Conservation (phyloP, 1,140 invertebrate species). For the Nasonia longicornis region DNA sequence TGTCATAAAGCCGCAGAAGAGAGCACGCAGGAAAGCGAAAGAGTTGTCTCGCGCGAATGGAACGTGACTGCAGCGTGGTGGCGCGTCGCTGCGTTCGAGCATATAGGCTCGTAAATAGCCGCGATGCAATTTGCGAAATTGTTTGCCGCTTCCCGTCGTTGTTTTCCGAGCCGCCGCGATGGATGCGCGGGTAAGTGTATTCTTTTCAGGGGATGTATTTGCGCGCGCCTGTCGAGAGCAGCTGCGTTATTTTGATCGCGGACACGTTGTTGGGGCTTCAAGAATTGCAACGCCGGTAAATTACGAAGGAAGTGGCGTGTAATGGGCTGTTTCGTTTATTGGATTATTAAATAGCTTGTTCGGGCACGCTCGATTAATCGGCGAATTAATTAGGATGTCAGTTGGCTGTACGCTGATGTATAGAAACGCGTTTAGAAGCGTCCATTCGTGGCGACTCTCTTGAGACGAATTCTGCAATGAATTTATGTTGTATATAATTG, state of each 20-base stretch:
- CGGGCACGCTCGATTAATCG: background rate
- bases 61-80: background rate
- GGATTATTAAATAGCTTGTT: background rate
- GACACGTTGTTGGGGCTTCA: background rate
- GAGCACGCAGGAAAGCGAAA: background rate
- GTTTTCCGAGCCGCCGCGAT: background rate
- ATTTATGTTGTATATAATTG: no score
- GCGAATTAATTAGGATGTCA: background rate
- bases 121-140: slow-evolving; percentile 33
- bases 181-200: background rate
- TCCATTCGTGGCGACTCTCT: no score
- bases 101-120: slow-evolving; percentile 19
- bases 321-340: background rate
- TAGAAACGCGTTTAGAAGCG: no score
- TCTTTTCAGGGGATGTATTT: background rate
- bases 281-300: background rate
- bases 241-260: slow-evolving; percentile 13
- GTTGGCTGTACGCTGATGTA: background rate
- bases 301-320: background rate
- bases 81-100: background rate
- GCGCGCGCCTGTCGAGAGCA: background rate
- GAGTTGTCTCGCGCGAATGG: slow-evolving; percentile 17
- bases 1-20: slow-evolving; percentile 32
- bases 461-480: no score
- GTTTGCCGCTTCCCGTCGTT: slow-evolving; percentile 21